Base-by-base conservation (phyloP, 2,888 invertebrate genomes). In the Oeneis ivallda region DNA sequence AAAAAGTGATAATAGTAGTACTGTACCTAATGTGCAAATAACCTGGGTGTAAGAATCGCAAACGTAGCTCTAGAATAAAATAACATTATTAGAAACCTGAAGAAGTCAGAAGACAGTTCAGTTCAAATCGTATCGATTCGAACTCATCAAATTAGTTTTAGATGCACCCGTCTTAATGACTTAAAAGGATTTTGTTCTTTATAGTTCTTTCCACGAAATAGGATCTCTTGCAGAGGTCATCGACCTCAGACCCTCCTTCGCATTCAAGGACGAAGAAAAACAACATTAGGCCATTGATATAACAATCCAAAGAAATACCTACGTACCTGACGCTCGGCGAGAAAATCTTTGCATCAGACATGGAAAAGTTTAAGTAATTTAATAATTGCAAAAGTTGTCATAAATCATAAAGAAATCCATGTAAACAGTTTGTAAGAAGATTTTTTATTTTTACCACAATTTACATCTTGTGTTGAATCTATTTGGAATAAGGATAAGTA, bases 241-340 rank as follows among this genome's bases (percentile, higher is more conserved):
- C 17, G 60, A 60, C 60, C 60, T 50, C 19, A 34, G 45, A 49
- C 39, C 60, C 60, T 50, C 49, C 49, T 50, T 50, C 60, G 60
- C 17, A 19, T 19, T 50, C 60, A 60, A 60, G 60, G 60, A 60
- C 50, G 60, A 60, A 60, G 45, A 60, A 45, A 60, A 45, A 50
- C 60, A 60, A 50, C 37, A 60, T 60, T 60, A 60, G 37, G 13
- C 39, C 56, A 41, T 56, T 41, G 56, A 56, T 39, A 41, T 56
- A 56, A 9, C 1, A 41, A 19, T 1, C 2, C 8, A 2, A 11
- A 56, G 56, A 56, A 41, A 10, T 37, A 56, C 1, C 13, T 26
- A 26, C 3, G 26, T 5, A 26, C 13, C 13, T 43, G 13, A 8
- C 37, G 37, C 9, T 37, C 8, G 7, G 9, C 1, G 7, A 8